These are phyloP conservation scores for Petaurus breviceps DNA, from an alignment of 2,113 vertebrate genomes.

Conservation along the genomic window DNA sequence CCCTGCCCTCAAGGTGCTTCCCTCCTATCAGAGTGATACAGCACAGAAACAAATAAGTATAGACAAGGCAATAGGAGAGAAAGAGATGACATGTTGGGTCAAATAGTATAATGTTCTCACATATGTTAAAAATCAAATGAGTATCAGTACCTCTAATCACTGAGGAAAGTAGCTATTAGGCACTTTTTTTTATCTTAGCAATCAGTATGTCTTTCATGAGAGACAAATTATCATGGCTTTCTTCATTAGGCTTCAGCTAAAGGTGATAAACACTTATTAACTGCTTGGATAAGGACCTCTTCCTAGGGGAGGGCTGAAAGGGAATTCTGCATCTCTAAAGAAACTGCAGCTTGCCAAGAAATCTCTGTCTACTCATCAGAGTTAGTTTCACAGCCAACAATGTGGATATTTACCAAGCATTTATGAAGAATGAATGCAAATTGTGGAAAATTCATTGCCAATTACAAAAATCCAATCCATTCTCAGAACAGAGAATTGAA, in stretches of 20 bases:
- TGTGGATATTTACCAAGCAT: constrained; percentile 8
- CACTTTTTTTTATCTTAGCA: neutral
- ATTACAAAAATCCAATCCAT: neutral
- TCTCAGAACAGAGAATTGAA: constrained; percentile 16
- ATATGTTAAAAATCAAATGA: neutral
- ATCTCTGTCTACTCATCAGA: neutral
- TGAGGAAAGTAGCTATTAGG: neutral
- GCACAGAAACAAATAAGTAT: neutral
- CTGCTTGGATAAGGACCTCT: neutral
- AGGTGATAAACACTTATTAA: neutral
- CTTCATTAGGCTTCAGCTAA: neutral
- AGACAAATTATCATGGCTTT: neutral
- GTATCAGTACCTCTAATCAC: neutral
- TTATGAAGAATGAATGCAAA: constrained; percentile 49
- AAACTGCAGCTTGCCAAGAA: neutral
- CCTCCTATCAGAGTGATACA: neutral
- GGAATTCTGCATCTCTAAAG: neutral
- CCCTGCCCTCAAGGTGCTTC: neutral
- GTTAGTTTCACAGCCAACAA: neutral
- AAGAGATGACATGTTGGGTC: neutral
- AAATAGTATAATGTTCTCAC: neutral
- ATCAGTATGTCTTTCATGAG: neutral
- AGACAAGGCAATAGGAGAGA: neutral
- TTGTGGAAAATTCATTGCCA: neutral
- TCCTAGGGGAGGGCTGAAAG: neutral